Conservation (phyloP, 2,888 invertebrate species). For the Apamea crenata region DNA sequence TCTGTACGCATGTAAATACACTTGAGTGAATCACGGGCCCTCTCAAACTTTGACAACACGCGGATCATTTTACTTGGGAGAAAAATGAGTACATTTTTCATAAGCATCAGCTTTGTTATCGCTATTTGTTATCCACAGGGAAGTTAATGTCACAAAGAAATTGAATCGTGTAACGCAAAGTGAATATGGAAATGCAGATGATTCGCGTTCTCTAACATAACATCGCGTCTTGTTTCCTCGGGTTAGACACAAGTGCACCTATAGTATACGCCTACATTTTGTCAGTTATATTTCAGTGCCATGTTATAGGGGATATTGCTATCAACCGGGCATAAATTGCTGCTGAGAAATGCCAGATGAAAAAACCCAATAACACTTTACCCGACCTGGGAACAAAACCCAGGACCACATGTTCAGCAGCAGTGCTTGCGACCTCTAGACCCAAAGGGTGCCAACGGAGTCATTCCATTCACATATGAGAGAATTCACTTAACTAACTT, state of each 20-base stretch:
- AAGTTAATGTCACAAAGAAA: conserved; percentile 70
- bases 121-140: conserved; percentile 62
- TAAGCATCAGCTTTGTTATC: conserved; percentile 73
- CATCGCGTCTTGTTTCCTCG: not conserved
- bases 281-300: not conserved
- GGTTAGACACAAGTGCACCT: not conserved
- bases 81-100: conserved; percentile 80
- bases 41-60: conserved; percentile 80
- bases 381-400: too few relatives aligned
- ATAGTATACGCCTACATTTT: not conserved
- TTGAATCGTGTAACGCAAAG: conserved; percentile 72
- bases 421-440: not conserved
- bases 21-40: conserved; percentile 76
- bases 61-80: conserved; percentile 80
- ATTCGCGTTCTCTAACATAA: conserved; percentile 11
- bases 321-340: not conserved
- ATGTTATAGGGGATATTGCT: not conserved
- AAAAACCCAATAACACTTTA: too few relatives aligned
- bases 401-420: not conserved
- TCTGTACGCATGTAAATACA: conserved; percentile 78
- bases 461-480: conserved; percentile 27
- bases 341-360: not conserved
- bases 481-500: conserved; percentile 44
- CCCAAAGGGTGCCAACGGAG: too few relatives aligned
- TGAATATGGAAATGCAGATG: conserved; percentile 60